These are phyloP conservation scores for Heliconius ethilla DNA, from an alignment of 2,888 invertebrate genomes.

Conservation along the genomic window DNA sequence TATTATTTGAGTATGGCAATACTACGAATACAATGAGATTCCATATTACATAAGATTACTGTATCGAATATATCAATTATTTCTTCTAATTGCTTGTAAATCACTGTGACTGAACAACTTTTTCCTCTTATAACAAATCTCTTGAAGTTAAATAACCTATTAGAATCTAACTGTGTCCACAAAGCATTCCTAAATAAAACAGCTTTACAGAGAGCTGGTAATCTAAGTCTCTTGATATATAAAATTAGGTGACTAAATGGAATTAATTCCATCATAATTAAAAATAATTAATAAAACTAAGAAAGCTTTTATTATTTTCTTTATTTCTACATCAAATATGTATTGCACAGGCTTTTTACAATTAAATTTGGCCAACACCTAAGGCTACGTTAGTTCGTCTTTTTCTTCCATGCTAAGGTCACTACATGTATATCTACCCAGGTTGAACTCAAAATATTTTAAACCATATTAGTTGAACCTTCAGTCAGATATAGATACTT, in stretches of 20 bases:
- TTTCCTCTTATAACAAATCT: slow-evolving; percentile 5
- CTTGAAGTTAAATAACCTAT: slow-evolving; percentile 15
- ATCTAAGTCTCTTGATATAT: not conserved
- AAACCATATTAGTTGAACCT: not conserved
- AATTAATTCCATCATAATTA: not conserved
- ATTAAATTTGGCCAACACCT: no score
- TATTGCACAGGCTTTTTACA: no score
- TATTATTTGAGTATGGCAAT: slow-evolving; percentile 15
- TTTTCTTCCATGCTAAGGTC: no score
- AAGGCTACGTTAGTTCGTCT: no score
- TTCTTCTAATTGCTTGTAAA: slow-evolving; percentile 22
- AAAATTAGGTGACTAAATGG: not conserved
- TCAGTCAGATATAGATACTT: not conserved
- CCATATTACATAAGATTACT: slow-evolving; percentile 15
- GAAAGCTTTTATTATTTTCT: no score
- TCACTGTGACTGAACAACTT: slow-evolving; percentile 21
- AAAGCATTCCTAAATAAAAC: slow-evolving; percentile 1
- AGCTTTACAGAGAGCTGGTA: not conserved
- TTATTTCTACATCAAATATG: no score
- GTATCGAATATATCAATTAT: slow-evolving; percentile 23
- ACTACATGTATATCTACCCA: no score
- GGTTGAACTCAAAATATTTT: no score
- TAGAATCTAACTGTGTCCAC: slow-evolving; percentile 17
- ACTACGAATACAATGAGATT: slow-evolving; percentile 14
- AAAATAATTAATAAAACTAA: no score